These are phyloP conservation scores for Paramuricea clavata DNA, from an alignment of 92 coral and sea anemone species.

Conservation along the genomic window DNA sequence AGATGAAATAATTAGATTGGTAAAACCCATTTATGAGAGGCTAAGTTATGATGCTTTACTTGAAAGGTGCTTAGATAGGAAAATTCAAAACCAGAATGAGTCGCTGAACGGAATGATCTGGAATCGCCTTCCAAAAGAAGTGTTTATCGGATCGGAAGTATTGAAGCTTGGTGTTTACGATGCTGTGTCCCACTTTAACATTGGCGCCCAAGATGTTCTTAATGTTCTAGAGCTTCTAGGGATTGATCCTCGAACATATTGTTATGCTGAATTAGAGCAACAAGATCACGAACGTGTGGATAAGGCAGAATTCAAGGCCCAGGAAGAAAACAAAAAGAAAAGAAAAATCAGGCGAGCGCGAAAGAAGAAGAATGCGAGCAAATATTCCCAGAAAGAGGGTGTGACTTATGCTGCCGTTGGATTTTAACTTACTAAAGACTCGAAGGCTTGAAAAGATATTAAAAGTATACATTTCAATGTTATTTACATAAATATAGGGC, in stretches of 20 bases:
- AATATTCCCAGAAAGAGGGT: too few relatives aligned
- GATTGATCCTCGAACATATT: slow-evolving; percentile 64
- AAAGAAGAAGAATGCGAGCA: slow-evolving; percentile 28
- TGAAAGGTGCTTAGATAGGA: too few relatives aligned
- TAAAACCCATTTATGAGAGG: too few relatives aligned
- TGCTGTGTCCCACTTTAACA: slow-evolving; percentile 72
- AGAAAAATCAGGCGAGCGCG: slow-evolving; percentile 21
- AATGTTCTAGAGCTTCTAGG: slow-evolving; percentile 46
- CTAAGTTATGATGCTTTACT: slow-evolving; percentile 17
- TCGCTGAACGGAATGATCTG: too few relatives aligned
- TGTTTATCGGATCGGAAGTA: too few relatives aligned
- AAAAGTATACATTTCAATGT: neutral
- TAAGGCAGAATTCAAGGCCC: too few relatives aligned
- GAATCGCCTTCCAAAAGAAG: too few relatives aligned
- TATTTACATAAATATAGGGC: neutral
- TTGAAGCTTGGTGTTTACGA: too few relatives aligned
- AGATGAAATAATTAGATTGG: slow-evolving; percentile 49
- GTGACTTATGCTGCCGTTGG: slow-evolving; percentile 11
- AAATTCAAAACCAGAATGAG: too few relatives aligned
- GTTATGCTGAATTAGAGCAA: neutral
- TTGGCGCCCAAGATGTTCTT: slow-evolving; percentile 59
- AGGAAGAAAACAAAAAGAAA: too few relatives aligned
- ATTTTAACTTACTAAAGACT: neutral
- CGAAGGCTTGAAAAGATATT: neutral
- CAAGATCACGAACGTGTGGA: too few relatives aligned